These are phyloP conservation scores for Pipistrellus kuhlii DNA, from an alignment of 2,797 vertebrate genomes.

Conservation along the genomic window DNA sequence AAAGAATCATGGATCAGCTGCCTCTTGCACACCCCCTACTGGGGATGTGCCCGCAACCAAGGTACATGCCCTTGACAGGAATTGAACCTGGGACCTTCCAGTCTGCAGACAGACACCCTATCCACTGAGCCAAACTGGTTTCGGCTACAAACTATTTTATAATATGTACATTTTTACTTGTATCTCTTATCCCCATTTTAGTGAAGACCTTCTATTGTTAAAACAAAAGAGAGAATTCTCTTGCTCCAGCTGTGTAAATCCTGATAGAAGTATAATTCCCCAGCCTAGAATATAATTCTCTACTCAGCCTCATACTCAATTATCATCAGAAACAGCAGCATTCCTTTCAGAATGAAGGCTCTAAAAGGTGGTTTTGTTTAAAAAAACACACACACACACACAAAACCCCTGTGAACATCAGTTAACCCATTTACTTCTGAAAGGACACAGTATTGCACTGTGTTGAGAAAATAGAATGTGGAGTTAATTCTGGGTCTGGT, in stretches of 20 bases:
- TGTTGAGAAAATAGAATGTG: constrained; percentile 14
- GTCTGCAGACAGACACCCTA: too few species aligned
- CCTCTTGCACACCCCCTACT: too few species aligned
- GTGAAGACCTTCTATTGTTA: constrained; percentile 60
- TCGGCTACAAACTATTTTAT: background rate
- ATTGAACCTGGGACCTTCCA: too few species aligned
- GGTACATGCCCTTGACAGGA: too few species aligned
- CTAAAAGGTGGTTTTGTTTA: background rate
- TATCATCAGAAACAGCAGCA: constrained; percentile 44
- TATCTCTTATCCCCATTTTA: constrained; percentile 57
- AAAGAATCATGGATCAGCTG: too few species aligned
- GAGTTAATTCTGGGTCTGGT: background rate
- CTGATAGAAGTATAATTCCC: constrained; percentile 63
- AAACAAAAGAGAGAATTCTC: constrained; percentile 62
- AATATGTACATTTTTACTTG: constrained; percentile 21
- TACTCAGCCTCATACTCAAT: constrained; percentile 46
- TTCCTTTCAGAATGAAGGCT: constrained; percentile 25
- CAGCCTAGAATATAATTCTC: constrained; percentile 27
- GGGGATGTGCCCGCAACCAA: too few species aligned
- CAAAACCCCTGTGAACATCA: background rate
- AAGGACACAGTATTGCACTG: background rate
- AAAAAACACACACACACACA: background rate
- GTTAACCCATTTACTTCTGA: constrained; percentile 49
- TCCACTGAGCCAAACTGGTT: too few species aligned
- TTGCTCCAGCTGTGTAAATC: constrained; percentile 68